Evolutionary conservation across 2,113 vertebrate genomes (phyloP).

Genomic region (Pomatostomus ruficeps): DNA sequence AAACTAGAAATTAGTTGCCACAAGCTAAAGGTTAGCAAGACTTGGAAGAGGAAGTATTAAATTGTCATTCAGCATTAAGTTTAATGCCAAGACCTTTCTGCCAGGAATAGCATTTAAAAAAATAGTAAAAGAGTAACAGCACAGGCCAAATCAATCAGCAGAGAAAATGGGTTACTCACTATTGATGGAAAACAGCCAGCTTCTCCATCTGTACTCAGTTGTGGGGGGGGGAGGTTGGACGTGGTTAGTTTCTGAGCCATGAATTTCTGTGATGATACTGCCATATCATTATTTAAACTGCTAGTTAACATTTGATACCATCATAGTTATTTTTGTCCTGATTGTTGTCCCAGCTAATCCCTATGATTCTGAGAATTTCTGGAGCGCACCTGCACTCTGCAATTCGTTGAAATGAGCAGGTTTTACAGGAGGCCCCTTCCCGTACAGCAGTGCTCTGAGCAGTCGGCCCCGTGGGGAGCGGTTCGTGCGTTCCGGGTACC

Average conservation of each 20-base stretch:
- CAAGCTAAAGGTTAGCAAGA: neutral
- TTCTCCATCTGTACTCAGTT: slow-evolving; percentile 9
- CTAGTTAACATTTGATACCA: neutral
- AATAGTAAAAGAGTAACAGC: neutral
- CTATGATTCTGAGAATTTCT: neutral
- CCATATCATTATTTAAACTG: neutral
- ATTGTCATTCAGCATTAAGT: neutral
- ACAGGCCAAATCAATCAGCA: slow-evolving; percentile 32
- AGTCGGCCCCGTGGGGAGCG: neutral
- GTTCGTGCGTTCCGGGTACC: fast-evolving
- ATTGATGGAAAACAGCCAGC: slow-evolving; percentile 11
- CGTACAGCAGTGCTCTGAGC: neutral
- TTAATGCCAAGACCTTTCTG: neutral
- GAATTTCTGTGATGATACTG: neutral
- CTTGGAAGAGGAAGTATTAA: neutral
- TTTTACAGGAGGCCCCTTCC: neutral
- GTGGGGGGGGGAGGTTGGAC: neutral
- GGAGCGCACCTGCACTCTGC: neutral
- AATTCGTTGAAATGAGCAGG: neutral
- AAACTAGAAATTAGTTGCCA: neutral
- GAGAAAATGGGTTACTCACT: slow-evolving; percentile 32
- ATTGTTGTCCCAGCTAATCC: neutral
- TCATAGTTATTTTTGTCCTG: neutral
- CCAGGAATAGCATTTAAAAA: neutral
- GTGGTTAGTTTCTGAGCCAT: neutral